Evolutionary conservation across 2,888 invertebrate genomes (phyloP).

Genomic region (Cephus runcator): DNA sequence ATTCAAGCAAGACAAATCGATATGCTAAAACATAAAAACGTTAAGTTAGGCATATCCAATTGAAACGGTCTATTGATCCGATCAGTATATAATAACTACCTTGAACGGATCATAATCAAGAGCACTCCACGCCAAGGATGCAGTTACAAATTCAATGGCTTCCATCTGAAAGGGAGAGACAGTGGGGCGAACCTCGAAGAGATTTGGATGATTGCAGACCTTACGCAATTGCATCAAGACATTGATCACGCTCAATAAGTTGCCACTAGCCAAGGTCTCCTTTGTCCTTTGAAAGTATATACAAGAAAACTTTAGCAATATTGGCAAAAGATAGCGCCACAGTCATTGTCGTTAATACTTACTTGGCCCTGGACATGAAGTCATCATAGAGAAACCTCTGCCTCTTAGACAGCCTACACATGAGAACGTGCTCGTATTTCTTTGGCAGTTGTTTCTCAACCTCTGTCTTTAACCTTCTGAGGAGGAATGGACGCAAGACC

Average conservation of each 20-base stretch:
- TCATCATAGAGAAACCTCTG: constrained; percentile 98
- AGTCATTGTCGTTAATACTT: constrained; percentile 60
- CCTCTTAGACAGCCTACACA: constrained; percentile 93
- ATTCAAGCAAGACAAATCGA: constrained; percentile 75
- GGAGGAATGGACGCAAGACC: constrained; percentile 92
- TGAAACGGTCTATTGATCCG: constrained; percentile 9
- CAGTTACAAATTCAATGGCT: constrained; percentile 76
- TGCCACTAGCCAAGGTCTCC: constrained; percentile 93
- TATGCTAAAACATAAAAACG: constrained; percentile 67
- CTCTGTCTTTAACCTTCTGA: constrained; percentile 91
- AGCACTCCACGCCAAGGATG: constrained; percentile 77
- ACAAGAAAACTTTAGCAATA: not conserved
- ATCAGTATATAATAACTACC: constrained; percentile 65
- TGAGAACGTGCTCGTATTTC: constrained; percentile 94
- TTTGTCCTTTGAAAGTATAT: constrained; percentile 69
- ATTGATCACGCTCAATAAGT: constrained; percentile 94
- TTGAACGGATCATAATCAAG: constrained; percentile 80
- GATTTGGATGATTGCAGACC: constrained; percentile 98
- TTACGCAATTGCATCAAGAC: constrained; percentile 97
- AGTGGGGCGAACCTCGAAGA: constrained; percentile 96
- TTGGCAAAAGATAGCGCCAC: constrained; percentile 10
- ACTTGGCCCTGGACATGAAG: constrained; percentile 97
- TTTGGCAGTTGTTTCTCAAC: constrained; percentile 98
- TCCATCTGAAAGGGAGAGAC: constrained; percentile 93
- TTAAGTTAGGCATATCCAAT: constrained; percentile 17